Evolutionary conservation across 2,888 invertebrate genomes (phyloP).

Genomic region (Drosophila acutilabella): DNA sequence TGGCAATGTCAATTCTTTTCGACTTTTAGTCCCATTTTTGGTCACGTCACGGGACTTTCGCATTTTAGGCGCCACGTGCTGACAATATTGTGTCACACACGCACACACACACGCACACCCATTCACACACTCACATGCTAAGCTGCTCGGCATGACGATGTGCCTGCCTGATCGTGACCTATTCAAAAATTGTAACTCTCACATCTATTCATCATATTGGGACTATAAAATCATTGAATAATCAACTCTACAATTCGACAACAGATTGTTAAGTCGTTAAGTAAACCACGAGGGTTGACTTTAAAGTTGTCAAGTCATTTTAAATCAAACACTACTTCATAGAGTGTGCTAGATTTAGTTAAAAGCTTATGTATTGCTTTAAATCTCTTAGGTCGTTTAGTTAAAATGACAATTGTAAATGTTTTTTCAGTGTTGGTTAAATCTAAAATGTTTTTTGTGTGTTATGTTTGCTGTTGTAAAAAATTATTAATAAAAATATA

Average conservation of each 20-base stretch:
- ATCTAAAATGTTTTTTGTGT: too few species aligned
- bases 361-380: too few species aligned
- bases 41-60: slow-evolving; percentile 42
- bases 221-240: slow-evolving; percentile 28
- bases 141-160: slow-evolving; percentile 15
- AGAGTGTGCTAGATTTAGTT: too few species aligned
- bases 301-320: background rate
- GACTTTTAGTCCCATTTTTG: slow-evolving; percentile 7
- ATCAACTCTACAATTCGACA: slow-evolving; percentile 20
- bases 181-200: slow-evolving; percentile 16
- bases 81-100: slow-evolving; percentile 10
- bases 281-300: background rate
- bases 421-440: too few species aligned
- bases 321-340: too few species aligned
- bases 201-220: slow-evolving; percentile 21
- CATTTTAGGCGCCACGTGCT: slow-evolving; percentile 31
- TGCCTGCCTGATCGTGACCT: slow-evolving; percentile 30
- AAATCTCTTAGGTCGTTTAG: too few species aligned
- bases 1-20: slow-evolving; percentile 3
- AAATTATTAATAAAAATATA: too few species aligned
- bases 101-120: background rate
- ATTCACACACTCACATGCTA: background rate
- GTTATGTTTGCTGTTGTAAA: too few species aligned
- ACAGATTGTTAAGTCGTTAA: slow-evolving; percentile 21
- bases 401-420: too few species aligned